These are phyloP conservation scores for Harpegnathos saltator DNA, from an alignment of 1,140 invertebrate genomes.

Conservation along the genomic window DNA sequence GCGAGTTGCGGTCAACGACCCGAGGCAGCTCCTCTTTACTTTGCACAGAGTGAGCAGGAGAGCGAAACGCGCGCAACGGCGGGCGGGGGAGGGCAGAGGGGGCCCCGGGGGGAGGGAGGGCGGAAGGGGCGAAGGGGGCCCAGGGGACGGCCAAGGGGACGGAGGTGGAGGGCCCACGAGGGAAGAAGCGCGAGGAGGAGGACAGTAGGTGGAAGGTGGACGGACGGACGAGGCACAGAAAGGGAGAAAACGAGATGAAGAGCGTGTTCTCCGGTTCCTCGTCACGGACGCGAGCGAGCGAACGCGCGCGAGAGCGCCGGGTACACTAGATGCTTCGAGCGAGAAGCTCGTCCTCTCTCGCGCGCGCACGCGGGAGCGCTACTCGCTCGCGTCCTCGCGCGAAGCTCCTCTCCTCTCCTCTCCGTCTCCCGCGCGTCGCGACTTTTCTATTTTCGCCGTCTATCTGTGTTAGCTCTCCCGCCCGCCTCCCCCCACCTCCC, in stretches of 20 bases:
- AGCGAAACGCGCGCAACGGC: conserved; percentile 42
- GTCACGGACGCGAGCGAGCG: conserved; percentile 61
- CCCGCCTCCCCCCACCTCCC: too few species aligned
- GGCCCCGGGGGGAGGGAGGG: conserved; percentile 25
- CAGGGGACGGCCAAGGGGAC: conserved; percentile 28
- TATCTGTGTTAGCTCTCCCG: conserved; percentile 42
- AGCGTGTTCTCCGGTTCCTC: conserved; percentile 74
- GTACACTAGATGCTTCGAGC: conserved; percentile 76
- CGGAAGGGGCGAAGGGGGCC: conserved; percentile 45
- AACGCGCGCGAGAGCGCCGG: conserved; percentile 28
- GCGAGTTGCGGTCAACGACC: conserved; percentile 86
- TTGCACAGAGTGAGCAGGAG: conserved; percentile 81
- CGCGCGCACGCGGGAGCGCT: conserved; percentile 17
- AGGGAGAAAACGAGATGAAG: conserved; percentile 60
- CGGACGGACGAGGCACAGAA: conserved; percentile 19
- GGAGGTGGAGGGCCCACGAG: conserved; percentile 42
- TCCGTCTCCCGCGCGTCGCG: conserved; percentile 6
- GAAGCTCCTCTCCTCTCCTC: conserved; percentile 55
- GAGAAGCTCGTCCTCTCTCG: conserved; percentile 68
- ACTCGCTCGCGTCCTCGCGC: conserved; percentile 56
- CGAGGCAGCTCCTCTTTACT: conserved; percentile 84
- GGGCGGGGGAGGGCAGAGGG: not conserved
- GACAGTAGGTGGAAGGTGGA: conserved; percentile 34
- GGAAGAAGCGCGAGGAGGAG: conserved; percentile 52
- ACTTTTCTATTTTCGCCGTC: conserved; percentile 49